Evolutionary conservation across 2,113 vertebrate species (phyloP).

Genomic region (Hippocampus guttulatus): DNA sequence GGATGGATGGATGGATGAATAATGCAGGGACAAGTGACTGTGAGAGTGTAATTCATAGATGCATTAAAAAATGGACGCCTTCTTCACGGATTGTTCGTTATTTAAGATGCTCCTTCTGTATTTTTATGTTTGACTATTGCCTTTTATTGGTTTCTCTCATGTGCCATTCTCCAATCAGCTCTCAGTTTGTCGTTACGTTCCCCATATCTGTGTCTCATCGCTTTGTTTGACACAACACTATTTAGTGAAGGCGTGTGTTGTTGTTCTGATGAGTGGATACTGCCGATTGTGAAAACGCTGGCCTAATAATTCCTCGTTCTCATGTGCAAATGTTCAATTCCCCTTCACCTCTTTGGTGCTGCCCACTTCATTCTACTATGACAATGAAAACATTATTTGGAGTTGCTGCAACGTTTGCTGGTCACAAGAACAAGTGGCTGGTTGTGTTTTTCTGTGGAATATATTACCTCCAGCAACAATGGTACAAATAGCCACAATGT

Average conservation of each 20-base stretch:
- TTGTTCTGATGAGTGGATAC: background rate
- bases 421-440: conserved; percentile 1
- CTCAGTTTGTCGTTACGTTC: background rate
- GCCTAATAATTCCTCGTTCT: background rate
- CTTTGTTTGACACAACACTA: background rate
- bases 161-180: no score
- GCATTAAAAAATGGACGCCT: background rate
- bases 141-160: background rate
- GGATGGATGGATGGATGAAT: background rate
- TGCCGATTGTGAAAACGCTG: background rate
- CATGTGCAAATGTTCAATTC: background rate
- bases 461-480: conserved; percentile 25
- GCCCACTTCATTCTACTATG: background rate
- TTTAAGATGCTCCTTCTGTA: no score
- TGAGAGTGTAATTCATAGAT: background rate
- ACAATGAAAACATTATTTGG: conserved; percentile 1
- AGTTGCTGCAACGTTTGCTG: background rate
- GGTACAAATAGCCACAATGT: conserved; percentile 26
- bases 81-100: no score
- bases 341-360: background rate
- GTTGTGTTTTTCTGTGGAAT: conserved; percentile 10
- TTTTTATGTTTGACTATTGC: background rate
- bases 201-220: background rate
- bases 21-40: background rate
- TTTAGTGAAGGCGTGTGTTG: background rate